phyloP scores from a whole-genome alignment of 2,113 vertebrate species.

The Machaerirhynchus nigripectus region DNA sequence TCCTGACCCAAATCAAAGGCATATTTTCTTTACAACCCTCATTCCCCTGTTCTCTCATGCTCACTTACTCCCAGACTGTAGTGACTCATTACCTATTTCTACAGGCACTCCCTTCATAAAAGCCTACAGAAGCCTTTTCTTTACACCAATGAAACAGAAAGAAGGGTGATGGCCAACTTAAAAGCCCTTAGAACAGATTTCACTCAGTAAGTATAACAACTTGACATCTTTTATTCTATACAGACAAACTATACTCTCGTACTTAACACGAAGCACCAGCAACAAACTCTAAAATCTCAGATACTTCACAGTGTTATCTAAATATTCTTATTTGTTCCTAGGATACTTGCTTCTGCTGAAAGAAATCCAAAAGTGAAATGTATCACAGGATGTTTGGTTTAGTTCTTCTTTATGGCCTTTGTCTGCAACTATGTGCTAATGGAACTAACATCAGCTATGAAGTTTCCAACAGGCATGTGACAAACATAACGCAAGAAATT shows the following conservation, averaged over 20 bases:
- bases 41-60: neutral
- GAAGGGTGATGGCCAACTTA: neutral
- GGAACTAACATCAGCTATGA: neutral
- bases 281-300: neutral
- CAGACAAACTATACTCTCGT: neutral
- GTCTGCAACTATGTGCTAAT: neutral
- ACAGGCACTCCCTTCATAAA: constrained; percentile 7
- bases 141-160: neutral
- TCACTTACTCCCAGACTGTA: neutral
- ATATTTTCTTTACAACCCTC: neutral
- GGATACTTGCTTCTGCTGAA: neutral
- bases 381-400: neutral
- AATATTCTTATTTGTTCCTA: neutral
- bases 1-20: neutral
- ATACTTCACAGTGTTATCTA: neutral
- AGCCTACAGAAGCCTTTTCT: neutral
- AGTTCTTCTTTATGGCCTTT: neutral
- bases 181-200: neutral
- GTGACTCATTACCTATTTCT: constrained; percentile 10
- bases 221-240: neutral
- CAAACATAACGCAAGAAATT: neutral
- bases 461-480: neutral
- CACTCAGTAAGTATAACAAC: neutral
- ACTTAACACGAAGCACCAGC: neutral
- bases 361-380: neutral